Conservation (phyloP, 2,113 vertebrate genomes). For the Phasianus colchicus region DNA sequence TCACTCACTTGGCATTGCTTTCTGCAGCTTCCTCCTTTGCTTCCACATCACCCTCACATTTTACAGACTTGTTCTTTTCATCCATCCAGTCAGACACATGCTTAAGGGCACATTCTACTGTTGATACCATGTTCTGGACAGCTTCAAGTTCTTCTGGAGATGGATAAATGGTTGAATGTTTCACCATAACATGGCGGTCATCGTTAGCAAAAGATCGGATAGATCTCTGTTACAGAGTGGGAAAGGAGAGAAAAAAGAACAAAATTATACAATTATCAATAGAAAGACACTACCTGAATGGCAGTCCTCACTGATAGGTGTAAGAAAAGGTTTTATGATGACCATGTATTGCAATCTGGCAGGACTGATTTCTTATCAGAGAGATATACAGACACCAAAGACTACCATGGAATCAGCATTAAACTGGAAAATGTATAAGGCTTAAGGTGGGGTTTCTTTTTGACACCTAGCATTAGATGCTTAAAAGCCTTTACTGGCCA, state of each 20-base stretch:
- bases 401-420: background rate
- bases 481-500: background rate
- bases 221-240: conserved; percentile 86
- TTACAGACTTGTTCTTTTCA: conserved; percentile 79
- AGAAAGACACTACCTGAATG: background rate
- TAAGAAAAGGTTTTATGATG: background rate
- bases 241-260: conserved; percentile 15
- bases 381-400: background rate
- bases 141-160: conserved; percentile 96
- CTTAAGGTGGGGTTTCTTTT: background rate
- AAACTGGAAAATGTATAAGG: background rate
- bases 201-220: conserved; percentile 98
- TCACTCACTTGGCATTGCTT: conserved; percentile 85
- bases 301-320: background rate
- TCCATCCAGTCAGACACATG: conserved; percentile 98
- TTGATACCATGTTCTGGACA: conserved; percentile 97
- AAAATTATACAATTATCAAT: background rate
- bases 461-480: background rate
- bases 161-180: conserved; percentile 98
- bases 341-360: background rate
- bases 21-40: conserved; percentile 82
- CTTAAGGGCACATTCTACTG: conserved; percentile 96
- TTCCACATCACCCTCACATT: conserved; percentile 79
- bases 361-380: background rate
- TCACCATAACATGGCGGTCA: conserved; percentile 99